Evolutionary conservation across 2,888 invertebrate species (phyloP).

Genomic region (Caenorhabditis auriculariae): DNA sequence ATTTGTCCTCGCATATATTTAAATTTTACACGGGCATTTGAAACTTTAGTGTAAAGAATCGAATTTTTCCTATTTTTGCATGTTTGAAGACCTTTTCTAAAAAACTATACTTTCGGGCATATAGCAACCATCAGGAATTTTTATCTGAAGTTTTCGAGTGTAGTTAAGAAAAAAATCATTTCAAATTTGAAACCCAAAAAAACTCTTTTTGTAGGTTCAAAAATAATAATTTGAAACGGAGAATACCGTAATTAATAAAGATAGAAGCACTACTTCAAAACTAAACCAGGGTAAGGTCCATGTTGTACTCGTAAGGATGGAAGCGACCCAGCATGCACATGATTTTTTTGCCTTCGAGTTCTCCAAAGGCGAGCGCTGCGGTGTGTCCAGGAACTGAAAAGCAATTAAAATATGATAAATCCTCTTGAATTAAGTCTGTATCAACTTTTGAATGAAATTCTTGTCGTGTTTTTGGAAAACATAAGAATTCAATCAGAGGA

Average conservation of each 20-base stretch:
- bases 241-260: background rate
- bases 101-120: too few species aligned
- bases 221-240: background rate
- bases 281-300: conserved; percentile 52
- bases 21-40: background rate
- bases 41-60: background rate
- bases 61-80: background rate
- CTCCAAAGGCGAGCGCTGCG: conserved; percentile 87
- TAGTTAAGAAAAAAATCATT: background rate
- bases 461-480: background rate
- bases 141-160: background rate
- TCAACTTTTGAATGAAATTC: background rate
- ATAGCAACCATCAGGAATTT: too few species aligned
- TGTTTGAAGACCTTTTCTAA: background rate
- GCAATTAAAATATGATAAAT: conserved; percentile 1
- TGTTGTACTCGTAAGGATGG: conserved; percentile 93
- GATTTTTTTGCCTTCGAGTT: conserved; percentile 75
- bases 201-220: background rate
- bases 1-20: too few species aligned
- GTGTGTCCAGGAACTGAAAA: conserved; percentile 84
- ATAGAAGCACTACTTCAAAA: background rate
- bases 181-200: background rate
- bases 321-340: conserved; percentile 96
- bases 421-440: background rate
- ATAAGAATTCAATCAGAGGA: too few species aligned